Evolutionary conservation across 2,888 invertebrate genomes (phyloP).

Genomic region (Onchidella celtica): DNA sequence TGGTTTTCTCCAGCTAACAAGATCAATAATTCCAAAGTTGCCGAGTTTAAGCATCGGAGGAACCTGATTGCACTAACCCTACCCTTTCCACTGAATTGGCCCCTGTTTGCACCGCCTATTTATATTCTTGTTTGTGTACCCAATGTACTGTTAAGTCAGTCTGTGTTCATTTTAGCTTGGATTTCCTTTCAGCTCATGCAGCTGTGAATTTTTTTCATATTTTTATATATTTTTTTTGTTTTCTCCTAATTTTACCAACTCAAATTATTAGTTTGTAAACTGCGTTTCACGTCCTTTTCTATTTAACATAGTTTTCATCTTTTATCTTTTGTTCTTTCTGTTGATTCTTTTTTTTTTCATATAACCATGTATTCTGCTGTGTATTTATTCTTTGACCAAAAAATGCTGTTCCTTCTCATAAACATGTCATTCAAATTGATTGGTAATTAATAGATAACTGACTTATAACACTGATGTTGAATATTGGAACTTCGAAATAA

Average conservation of each 20-base stretch:
- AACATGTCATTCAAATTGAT: constrained; percentile 10
- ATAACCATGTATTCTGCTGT: background rate
- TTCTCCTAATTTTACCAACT: background rate
- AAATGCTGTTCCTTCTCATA: constrained; percentile 14
- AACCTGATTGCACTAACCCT: constrained; percentile 57
- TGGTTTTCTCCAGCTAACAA: constrained; percentile 64
- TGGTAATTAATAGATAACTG: constrained; percentile 20
- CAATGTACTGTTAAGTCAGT: constrained; percentile 25
- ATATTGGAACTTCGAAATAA: constrained; percentile 45
- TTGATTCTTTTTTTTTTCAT: background rate
- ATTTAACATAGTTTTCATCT: too few relatives aligned
- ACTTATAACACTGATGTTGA: constrained; percentile 43
- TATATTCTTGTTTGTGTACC: constrained; percentile 16
- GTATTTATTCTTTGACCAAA: background rate
- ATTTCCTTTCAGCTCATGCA: background rate
- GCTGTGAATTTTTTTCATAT: constrained; percentile 14
- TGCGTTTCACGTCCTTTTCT: background rate
- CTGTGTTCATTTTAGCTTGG: background rate
- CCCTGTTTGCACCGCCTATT: constrained; percentile 38
- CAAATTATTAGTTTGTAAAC: background rate
- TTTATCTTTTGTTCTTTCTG: too few relatives aligned
- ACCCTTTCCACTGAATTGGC: constrained; percentile 38
- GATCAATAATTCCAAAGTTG: constrained; percentile 77
- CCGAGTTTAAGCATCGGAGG: constrained; percentile 77
- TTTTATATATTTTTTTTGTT: constrained; percentile 8